Percentiles rank a stretch among this genome's conserved stretches.
These are phyloP conservation scores for Sebastes nivosus DNA, from an alignment of 2,797 vertebrate genomes.

Conservation along the genomic window DNA sequence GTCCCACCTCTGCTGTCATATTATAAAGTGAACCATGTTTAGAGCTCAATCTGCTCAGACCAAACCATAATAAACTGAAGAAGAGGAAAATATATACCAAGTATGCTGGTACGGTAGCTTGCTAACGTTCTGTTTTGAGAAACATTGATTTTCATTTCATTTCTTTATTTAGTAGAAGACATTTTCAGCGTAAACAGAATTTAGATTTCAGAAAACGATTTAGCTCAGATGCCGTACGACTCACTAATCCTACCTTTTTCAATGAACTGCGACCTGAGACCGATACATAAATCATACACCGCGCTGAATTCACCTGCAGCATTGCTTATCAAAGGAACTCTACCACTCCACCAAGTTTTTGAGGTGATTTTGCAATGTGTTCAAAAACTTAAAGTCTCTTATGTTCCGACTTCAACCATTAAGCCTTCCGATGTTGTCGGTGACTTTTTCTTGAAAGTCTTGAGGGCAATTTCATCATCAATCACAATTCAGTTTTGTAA, in stretches of 20 bases:
- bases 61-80: not conserved
- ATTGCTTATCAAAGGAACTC: constrained; percentile 25
- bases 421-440: constrained; percentile 41
- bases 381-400: constrained; percentile 29
- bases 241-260: not conserved
- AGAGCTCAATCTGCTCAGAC: not conserved
- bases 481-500: constrained; percentile 66
- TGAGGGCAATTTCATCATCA: constrained; percentile 76
- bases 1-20: not conserved
- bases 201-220: not conserved
- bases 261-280: not conserved
- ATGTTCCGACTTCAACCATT: constrained; percentile 29
- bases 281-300: not conserved
- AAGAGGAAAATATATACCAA: not conserved
- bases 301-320: constrained; percentile 5
- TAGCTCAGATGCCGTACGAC: not conserved
- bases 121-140: not conserved
- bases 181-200: not conserved
- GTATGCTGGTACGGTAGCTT: not conserved
- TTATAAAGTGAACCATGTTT: not conserved
- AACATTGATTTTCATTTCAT: not conserved
- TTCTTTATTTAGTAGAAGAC: not conserved
- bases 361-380: constrained; percentile 28
- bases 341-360: constrained; percentile 25
- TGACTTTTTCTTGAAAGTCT: constrained; percentile 67